Evolutionary conservation across 2,888 invertebrate species (phyloP).

Genomic region (Mesorhabditis spiculigera): DNA sequence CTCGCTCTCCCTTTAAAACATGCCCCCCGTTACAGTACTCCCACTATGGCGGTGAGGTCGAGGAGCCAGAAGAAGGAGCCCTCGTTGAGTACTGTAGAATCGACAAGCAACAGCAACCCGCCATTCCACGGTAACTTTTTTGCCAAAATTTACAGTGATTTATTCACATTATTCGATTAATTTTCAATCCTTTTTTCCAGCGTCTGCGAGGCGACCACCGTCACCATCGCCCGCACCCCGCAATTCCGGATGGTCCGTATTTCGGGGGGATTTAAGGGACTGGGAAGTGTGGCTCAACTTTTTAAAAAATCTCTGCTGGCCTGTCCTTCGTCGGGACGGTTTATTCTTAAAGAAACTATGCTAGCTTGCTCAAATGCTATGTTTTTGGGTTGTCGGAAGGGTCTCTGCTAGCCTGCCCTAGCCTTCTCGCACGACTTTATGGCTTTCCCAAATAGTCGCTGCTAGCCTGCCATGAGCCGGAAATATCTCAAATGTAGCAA

Average conservation of each 20-base stretch:
- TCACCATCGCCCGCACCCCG: slow-evolving; percentile 15
- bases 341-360: background rate
- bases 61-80: slow-evolving; percentile 39
- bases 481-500: background rate
- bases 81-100: slow-evolving; percentile 44
- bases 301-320: background rate
- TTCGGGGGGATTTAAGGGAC: background rate
- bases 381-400: too few species aligned
- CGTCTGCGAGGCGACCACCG: slow-evolving; percentile 20
- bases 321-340: background rate
- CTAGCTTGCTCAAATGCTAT: too few species aligned
- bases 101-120: slow-evolving; percentile 19
- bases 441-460: background rate
- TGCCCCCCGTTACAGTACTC: slow-evolving; percentile 28
- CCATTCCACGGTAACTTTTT: background rate
- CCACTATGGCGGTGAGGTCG: slow-evolving; percentile 25
- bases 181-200: too few species aligned
- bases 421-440: background rate
- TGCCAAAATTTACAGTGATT: background rate
- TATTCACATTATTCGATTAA: too few species aligned
- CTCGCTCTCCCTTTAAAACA: background rate
- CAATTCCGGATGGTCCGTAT: background rate
- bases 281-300: background rate
- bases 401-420: too few species aligned
- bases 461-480: background rate